phyloP scores from a whole-genome alignment of 2,888 invertebrate species.

The Caenorhabditis sp. region DNA sequence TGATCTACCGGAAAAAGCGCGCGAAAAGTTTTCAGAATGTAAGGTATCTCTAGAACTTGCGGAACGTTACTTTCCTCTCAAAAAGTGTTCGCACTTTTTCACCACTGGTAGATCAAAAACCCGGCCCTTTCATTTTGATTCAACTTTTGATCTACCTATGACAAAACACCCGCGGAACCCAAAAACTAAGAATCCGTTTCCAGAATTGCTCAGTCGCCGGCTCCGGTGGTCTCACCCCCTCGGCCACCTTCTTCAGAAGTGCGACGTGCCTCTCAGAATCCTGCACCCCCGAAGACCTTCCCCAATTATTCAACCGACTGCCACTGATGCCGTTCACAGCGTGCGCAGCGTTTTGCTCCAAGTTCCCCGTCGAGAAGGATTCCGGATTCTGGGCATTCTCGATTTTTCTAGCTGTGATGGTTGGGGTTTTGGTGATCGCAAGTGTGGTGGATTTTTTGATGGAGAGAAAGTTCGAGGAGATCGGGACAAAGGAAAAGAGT shows the following conservation, averaged over 20 bases:
- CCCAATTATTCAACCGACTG: conserved; percentile 39
- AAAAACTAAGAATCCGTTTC: not conserved
- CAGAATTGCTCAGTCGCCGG: conserved; percentile 17
- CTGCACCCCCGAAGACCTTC: conserved; percentile 38
- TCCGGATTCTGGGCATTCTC: conserved; percentile 56
- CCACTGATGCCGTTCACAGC: conserved; percentile 39
- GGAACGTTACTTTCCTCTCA: too few species aligned
- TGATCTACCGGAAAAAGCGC: not conserved
- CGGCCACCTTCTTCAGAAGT: conserved; percentile 30
- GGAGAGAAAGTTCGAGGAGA: not conserved
- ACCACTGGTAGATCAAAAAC: too few species aligned
- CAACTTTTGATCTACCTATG: too few species aligned
- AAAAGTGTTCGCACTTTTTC: too few species aligned
- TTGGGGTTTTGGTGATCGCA: conserved; percentile 19
- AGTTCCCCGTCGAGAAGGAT: conserved; percentile 40
- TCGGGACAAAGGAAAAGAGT: too few species aligned
- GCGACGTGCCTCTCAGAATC: conserved; percentile 64
- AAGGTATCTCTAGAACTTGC: too few species aligned
- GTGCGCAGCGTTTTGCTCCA: conserved; percentile 37
- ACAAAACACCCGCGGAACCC: too few species aligned
- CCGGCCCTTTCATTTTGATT: too few species aligned
- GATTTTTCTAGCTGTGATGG: conserved; percentile 38
- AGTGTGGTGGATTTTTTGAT: conserved; percentile 40
- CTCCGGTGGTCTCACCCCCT: conserved; percentile 5
- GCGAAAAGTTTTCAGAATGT: too few species aligned